Conservation (phyloP, 2,113 vertebrate genomes). For the Gymnocephalus cernua region DNA sequence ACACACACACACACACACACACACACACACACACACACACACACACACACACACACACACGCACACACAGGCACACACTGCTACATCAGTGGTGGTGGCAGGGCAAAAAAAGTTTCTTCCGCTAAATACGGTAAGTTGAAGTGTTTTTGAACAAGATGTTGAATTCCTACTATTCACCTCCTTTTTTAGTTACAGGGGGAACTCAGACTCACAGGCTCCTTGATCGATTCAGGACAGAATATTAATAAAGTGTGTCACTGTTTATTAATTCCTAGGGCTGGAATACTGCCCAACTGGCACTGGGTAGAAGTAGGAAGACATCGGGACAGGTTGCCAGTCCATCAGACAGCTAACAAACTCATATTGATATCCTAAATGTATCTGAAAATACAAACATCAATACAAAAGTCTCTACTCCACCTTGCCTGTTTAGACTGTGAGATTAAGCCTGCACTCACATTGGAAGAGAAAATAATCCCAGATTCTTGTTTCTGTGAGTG, state of each 20-base stretch:
- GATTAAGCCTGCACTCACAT: neutral
- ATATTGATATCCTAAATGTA: neutral
- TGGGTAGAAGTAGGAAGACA: slow-evolving; percentile 3
- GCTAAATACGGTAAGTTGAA: neutral
- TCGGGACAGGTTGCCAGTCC: neutral
- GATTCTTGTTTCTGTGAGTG: neutral
- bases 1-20: neutral
- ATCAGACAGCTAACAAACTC: neutral
- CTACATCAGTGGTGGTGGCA: neutral
- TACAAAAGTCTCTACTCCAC: neutral
- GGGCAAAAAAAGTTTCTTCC: neutral
- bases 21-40: no score
- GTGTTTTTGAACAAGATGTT: slow-evolving; percentile 2
- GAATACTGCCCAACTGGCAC: neutral
- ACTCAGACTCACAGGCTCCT: neutral
- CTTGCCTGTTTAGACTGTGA: neutral
- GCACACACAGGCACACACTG: neutral
- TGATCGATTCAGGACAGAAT: neutral
- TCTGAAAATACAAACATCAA: neutral
- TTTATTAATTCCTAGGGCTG: neutral
- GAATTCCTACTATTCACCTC: neutral
- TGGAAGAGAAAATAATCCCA: neutral
- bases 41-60: neutral
- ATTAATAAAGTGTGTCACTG: neutral
- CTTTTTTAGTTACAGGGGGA: neutral